A percentile compares a stretch with the other conserved stretches of the same genome.
These are phyloP conservation scores for Charanyca ferruginea DNA, from an alignment of 2,888 invertebrate genomes.

Conservation along the genomic window DNA sequence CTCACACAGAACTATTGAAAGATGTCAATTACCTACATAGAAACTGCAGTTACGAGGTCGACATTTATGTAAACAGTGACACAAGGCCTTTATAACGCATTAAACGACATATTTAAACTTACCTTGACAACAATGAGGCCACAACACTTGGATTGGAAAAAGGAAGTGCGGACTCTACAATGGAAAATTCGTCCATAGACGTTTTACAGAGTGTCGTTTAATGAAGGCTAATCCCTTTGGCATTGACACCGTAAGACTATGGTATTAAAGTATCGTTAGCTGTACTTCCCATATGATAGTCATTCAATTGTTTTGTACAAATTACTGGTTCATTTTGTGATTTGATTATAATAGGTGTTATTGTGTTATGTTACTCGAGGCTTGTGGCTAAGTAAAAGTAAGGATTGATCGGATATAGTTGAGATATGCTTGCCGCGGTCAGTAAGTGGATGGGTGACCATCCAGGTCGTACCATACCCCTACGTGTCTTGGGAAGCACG, in stretches of 20 bases:
- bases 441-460: too few relatives aligned
- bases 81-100: conserved; percentile 82
- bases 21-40: conserved; percentile 73
- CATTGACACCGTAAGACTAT: conserved; percentile 57
- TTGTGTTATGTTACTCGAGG: too few relatives aligned
- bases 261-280: conserved; percentile 58
- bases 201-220: conserved; percentile 69
- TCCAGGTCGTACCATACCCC: too few relatives aligned
- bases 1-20: conserved; percentile 53
- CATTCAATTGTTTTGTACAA: conserved; percentile 46
- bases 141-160: conserved; percentile 71
- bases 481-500: too few relatives aligned
- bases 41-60: conserved; percentile 76
- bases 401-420: too few relatives aligned
- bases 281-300: conserved; percentile 44
- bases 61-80: conserved; percentile 82
- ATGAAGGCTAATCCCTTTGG: conserved; percentile 61
- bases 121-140: conserved; percentile 84
- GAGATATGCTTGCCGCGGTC: too few relatives aligned
- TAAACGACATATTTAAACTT: conserved; percentile 78
- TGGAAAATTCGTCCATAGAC: conserved; percentile 78
- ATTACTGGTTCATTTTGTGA: conserved; percentile 19
- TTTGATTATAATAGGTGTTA: conserved; percentile 36
- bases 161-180: conserved; percentile 81
- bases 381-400: too few relatives aligned